Percentiles rank a stretch among this genome's conserved stretches.
Conservation (phyloP, 2,797 vertebrate genomes). For the Manis crassicaudata region DNA sequence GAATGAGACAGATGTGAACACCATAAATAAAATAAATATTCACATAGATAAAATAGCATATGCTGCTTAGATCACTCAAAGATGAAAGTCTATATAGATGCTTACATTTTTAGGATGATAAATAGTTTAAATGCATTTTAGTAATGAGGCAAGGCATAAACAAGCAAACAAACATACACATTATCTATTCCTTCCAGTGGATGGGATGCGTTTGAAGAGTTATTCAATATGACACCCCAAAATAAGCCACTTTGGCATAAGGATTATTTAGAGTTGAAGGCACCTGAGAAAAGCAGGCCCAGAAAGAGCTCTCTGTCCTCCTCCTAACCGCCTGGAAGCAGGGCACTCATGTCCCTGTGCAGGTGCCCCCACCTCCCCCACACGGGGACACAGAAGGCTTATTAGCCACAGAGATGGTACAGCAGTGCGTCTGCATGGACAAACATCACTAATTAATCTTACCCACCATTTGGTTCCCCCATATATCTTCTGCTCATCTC, state of each 20-base stretch:
- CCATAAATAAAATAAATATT: neutral
- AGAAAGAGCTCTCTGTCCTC: neutral
- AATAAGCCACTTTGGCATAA: neutral
- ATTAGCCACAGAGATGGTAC: fast-evolving
- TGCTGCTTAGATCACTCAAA: neutral
- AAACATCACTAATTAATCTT: neutral
- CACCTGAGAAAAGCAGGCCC: neutral
- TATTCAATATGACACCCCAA: neutral
- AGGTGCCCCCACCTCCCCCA: fast-evolving
- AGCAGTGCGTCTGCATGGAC: neutral
- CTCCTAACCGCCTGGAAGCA: neutral
- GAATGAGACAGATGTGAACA: neutral
- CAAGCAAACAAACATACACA: neutral
- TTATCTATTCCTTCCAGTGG: neutral
- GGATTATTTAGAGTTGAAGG: neutral
- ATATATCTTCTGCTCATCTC: neutral
- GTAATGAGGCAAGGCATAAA: neutral
- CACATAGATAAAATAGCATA: neutral
- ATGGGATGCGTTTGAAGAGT: neutral
- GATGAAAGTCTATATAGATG: neutral
- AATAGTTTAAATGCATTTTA: neutral
- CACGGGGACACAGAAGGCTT: neutral
- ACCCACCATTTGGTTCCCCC: neutral
- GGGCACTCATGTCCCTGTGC: neutral
- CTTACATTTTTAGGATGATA: neutral